phyloP scores from a whole-genome alignment of 2,797 vertebrate species.

The Poecilia velifera region DNA sequence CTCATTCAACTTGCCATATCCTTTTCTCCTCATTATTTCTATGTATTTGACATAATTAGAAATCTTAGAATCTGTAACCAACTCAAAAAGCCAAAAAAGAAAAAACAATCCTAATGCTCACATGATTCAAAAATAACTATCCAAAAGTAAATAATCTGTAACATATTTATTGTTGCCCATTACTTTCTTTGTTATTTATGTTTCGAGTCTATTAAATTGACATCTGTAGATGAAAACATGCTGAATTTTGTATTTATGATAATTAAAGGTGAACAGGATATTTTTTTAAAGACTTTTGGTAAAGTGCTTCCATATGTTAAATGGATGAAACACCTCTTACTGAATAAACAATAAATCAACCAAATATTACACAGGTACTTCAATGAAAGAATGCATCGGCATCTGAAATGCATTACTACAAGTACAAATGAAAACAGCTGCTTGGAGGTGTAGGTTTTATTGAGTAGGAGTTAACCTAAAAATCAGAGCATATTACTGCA shows the following conservation, averaged over 20 bases:
- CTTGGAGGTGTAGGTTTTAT: neutral
- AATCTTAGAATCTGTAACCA: too few relatives aligned
- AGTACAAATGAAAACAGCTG: constrained; percentile 1
- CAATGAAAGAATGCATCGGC: neutral
- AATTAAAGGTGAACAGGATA: neutral
- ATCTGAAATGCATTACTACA: neutral
- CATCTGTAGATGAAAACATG: neutral
- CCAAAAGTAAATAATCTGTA: neutral
- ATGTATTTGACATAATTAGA: too few relatives aligned
- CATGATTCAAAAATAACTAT: neutral
- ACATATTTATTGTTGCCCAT: neutral
- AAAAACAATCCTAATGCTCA: neutral
- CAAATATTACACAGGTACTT: neutral
- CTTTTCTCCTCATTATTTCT: too few relatives aligned
- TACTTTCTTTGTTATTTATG: neutral
- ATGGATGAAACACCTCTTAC: neutral
- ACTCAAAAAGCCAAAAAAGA: too few relatives aligned
- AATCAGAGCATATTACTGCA: neutral
- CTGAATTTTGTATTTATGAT: neutral
- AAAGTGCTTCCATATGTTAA: neutral
- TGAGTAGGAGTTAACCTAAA: neutral
- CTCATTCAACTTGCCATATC: too few relatives aligned
- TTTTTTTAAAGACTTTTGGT: neutral
- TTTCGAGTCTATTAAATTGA: neutral
- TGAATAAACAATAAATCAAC: neutral